phyloP scores from a whole-genome alignment of 2,888 invertebrate genomes.

The Pyrgus malvae region DNA sequence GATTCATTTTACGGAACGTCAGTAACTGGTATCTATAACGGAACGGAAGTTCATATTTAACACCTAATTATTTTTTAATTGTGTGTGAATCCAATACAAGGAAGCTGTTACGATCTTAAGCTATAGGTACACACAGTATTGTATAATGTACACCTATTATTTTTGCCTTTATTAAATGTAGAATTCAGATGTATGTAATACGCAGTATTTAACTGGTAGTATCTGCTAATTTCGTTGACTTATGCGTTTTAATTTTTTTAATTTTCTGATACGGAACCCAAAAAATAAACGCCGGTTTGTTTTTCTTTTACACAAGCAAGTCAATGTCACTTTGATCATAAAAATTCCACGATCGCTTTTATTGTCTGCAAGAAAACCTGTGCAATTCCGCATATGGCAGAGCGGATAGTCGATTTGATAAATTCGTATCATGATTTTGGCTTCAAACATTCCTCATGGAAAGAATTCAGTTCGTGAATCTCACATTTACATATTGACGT shows the following conservation, averaged over 20 bases:
- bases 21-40: background rate
- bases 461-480: constrained; percentile 6
- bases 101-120: background rate
- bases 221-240: too few species aligned
- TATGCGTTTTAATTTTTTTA: too few species aligned
- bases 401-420: background rate
- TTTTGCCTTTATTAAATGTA: too few species aligned
- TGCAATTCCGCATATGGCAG: background rate
- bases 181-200: too few species aligned
- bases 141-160: too few species aligned
- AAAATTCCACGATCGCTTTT: background rate
- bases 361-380: background rate
- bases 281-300: too few species aligned
- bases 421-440: background rate
- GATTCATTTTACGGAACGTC: constrained; percentile 3
- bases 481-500: constrained; percentile 16
- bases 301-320: too few species aligned
- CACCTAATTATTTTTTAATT: constrained; percentile 2
- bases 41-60: constrained; percentile 16
- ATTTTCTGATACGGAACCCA: too few species aligned
- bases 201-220: too few species aligned
- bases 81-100: background rate
- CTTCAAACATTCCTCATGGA: background rate
- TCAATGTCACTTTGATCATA: too few species aligned
- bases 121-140: too few species aligned